Conservation (phyloP, 2,113 vertebrate genomes). For the Pristiophorus japonicus region DNA sequence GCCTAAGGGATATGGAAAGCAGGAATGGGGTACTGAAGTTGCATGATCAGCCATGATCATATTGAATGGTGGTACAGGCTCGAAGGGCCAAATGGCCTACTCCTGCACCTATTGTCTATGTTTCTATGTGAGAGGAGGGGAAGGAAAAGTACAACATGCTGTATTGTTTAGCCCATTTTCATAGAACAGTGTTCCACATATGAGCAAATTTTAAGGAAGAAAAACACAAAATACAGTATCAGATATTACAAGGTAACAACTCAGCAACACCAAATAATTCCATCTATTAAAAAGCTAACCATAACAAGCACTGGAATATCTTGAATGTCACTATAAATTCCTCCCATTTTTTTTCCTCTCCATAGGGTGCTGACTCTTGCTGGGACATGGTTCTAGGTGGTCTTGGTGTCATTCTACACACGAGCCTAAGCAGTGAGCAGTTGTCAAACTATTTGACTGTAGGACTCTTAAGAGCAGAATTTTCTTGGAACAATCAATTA, state of each 20-base stretch:
- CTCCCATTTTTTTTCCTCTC: neutral
- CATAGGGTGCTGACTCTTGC: neutral
- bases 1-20: too few relatives aligned
- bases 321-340: neutral
- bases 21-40: too few relatives aligned
- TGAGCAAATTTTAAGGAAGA: neutral
- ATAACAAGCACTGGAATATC: neutral
- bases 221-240: neutral
- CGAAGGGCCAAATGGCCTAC: too few relatives aligned
- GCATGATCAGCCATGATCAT: too few relatives aligned
- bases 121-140: neutral
- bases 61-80: too few relatives aligned
- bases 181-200: neutral
- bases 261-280: neutral
- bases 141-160: neutral
- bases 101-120: too few relatives aligned
- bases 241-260: neutral
- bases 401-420: neutral
- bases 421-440: neutral
- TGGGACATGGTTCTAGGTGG: neutral
- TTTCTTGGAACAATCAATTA: neutral
- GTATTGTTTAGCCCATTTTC: neutral
- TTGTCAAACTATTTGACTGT: neutral
- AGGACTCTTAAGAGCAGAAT: neutral
- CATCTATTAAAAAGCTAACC: neutral